Conservation (phyloP, 2,113 vertebrate species). For the Synchiropus splendidus region DNA sequence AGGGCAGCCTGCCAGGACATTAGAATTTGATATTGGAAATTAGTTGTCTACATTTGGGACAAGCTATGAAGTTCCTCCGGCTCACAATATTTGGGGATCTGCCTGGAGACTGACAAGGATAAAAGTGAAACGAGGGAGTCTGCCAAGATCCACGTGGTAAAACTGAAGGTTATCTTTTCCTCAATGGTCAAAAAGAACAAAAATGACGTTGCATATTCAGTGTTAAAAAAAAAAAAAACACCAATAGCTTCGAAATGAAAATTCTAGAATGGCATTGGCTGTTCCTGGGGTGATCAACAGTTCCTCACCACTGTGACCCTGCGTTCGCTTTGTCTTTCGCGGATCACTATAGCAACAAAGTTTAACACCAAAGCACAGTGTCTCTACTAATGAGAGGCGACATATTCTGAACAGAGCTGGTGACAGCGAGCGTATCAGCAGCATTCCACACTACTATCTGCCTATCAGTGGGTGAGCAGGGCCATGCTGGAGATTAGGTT, state of each 20-base stretch:
- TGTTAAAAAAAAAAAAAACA: too few relatives aligned
- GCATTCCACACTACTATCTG: constrained; percentile 41
- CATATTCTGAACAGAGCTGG: constrained; percentile 39
- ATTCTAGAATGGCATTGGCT: too few relatives aligned
- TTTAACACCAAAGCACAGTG: constrained; percentile 36
- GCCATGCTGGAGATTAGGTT: constrained; percentile 58
- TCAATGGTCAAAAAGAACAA: too few relatives aligned
- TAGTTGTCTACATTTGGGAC: constrained; percentile 55
- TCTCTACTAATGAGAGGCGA: constrained; percentile 51
- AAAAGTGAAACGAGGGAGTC: constrained; percentile 49
- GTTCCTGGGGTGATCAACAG: constrained; percentile 32
- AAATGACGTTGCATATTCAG: too few relatives aligned
- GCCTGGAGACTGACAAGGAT: constrained; percentile 48
- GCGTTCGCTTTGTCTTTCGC: constrained; percentile 30
- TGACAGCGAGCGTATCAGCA: constrained; percentile 44
- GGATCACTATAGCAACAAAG: constrained; percentile 30
- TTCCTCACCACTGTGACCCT: constrained; percentile 24
- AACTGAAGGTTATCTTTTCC: too few relatives aligned
- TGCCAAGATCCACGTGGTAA: constrained; percentile 36
- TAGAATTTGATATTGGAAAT: constrained; percentile 60
- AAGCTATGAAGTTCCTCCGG: constrained; percentile 47
- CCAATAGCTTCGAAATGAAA: too few relatives aligned
- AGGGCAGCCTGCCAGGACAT: constrained; percentile 27
- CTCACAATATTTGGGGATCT: constrained; percentile 33
- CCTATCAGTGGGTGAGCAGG: constrained; percentile 55